Conservation (phyloP, 2,888 invertebrate species). For the Ochropleura plecta region DNA sequence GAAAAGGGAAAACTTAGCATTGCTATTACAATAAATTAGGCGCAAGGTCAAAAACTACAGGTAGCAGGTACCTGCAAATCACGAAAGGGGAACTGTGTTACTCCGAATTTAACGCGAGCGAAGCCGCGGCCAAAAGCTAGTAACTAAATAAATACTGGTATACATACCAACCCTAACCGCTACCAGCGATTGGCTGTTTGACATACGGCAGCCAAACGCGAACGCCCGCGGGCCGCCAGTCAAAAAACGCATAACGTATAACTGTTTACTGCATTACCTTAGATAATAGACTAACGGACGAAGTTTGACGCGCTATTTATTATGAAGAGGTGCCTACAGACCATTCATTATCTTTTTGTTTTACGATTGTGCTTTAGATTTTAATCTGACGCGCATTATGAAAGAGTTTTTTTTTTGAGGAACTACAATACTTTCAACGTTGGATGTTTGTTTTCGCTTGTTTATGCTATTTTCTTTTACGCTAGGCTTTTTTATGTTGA, state of each 20-base stretch:
- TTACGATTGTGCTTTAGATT: constrained; percentile 56
- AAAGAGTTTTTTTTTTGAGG: constrained; percentile 24
- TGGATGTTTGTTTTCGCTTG: not conserved
- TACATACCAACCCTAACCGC: constrained; percentile 42
- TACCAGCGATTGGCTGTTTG: constrained; percentile 40
- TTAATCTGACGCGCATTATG: constrained; percentile 43
- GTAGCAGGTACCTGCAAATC: too few relatives aligned
- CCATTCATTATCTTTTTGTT: constrained; percentile 52
- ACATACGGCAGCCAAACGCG: constrained; percentile 48
- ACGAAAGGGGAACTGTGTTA: too few relatives aligned
- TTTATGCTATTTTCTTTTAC: not conserved
- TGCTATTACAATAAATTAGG: too few relatives aligned
- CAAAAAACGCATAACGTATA: constrained; percentile 66
- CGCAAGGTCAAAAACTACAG: too few relatives aligned
- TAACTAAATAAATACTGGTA: not conserved
- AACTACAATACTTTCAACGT: not conserved
- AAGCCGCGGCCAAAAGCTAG: too few relatives aligned
- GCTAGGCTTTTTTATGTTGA: not conserved
- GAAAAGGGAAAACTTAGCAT: too few relatives aligned
- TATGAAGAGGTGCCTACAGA: constrained; percentile 46
- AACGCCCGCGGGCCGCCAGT: constrained; percentile 52
- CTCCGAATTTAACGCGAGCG: too few relatives aligned
- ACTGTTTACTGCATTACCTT: constrained; percentile 60
- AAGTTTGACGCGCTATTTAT: constrained; percentile 49
- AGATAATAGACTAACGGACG: constrained; percentile 57